These are phyloP conservation scores for Morpho deidamia DNA, from an alignment of 2,888 invertebrate species.

Conservation along the genomic window DNA sequence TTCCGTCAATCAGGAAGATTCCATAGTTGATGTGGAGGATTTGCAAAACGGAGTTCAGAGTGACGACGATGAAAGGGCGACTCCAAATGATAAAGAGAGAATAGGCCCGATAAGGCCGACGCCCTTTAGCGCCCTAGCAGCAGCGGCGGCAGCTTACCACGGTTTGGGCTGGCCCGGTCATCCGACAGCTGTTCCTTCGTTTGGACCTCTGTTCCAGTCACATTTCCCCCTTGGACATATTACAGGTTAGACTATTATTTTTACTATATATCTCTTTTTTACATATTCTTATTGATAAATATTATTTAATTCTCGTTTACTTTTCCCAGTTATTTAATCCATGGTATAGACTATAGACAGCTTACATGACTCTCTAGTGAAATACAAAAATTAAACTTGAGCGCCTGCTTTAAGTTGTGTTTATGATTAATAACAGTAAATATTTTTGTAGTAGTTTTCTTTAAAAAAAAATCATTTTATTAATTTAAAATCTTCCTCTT, in stretches of 20 bases:
- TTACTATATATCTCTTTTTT: not conserved
- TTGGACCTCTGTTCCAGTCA: constrained; percentile 83
- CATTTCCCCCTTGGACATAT: constrained; percentile 75
- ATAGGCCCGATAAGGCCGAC: constrained; percentile 85
- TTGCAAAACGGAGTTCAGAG: constrained; percentile 77
- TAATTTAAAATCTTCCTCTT: too few species aligned
- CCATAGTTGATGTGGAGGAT: constrained; percentile 89
- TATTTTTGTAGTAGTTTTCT: too few species aligned
- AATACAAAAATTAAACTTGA: too few species aligned
- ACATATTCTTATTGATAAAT: too few species aligned
- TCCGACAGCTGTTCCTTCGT: constrained; percentile 78
- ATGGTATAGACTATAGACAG: too few species aligned
- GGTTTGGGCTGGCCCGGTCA: constrained; percentile 79
- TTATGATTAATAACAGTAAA: too few species aligned
- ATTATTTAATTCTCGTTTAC: too few species aligned
- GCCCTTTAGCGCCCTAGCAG: constrained; percentile 82
- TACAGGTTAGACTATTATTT: constrained; percentile 51
- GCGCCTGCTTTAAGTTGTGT: too few species aligned
- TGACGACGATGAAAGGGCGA: constrained; percentile 65
- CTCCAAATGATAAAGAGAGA: constrained; percentile 52
- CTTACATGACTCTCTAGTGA: too few species aligned
- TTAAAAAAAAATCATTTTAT: too few species aligned
- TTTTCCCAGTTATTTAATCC: too few species aligned
- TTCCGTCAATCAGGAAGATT: constrained; percentile 83
- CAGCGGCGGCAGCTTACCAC: constrained; percentile 84